These are phyloP conservation scores for Drosophila pruinosa DNA, from an alignment of 1,140 invertebrate species.

Conservation along the genomic window DNA sequence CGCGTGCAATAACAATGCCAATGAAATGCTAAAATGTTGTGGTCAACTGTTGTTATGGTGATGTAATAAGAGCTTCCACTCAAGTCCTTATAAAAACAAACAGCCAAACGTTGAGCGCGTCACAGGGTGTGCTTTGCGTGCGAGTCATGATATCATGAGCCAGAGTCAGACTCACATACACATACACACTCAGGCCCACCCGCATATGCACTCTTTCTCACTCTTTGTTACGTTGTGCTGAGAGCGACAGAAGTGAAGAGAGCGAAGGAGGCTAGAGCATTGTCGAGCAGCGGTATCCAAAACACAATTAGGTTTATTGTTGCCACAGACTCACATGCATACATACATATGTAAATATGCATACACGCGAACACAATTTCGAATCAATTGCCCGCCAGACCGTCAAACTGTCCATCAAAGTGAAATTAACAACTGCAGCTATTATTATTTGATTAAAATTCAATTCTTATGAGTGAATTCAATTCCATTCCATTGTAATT, in stretches of 20 bases:
- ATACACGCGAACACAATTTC: background rate
- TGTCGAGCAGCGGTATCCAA: slow-evolving; percentile 2
- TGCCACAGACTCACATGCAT: background rate
- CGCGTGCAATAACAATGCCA: slow-evolving; percentile 1
- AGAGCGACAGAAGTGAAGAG: slow-evolving; percentile 4
- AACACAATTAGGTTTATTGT: slow-evolving; percentile 35
- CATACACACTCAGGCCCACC: slow-evolving; percentile 10
- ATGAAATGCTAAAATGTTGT: slow-evolving; percentile 15
- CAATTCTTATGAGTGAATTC: slow-evolving; percentile 7
- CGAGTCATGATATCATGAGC: slow-evolving; percentile 31
- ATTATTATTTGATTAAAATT: slow-evolving; percentile 25
- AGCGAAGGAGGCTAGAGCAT: background rate
- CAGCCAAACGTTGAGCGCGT: background rate
- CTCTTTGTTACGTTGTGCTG: background rate
- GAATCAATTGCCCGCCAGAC: slow-evolving; percentile 42
- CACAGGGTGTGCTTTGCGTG: slow-evolving; percentile 8
- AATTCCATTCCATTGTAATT: slow-evolving; percentile 61
- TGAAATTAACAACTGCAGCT: slow-evolving; percentile 54
- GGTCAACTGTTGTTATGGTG: slow-evolving; percentile 37
- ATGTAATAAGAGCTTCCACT: slow-evolving; percentile 52
- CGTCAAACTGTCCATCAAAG: slow-evolving; percentile 24
- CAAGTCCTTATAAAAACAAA: slow-evolving; percentile 57
- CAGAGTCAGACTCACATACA: background rate
- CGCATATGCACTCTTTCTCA: slow-evolving; percentile 12
- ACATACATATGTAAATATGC: background rate